phyloP scores from a whole-genome alignment of 2,797 vertebrate genomes.

The Periophthalmus magnuspinnatus region DNA sequence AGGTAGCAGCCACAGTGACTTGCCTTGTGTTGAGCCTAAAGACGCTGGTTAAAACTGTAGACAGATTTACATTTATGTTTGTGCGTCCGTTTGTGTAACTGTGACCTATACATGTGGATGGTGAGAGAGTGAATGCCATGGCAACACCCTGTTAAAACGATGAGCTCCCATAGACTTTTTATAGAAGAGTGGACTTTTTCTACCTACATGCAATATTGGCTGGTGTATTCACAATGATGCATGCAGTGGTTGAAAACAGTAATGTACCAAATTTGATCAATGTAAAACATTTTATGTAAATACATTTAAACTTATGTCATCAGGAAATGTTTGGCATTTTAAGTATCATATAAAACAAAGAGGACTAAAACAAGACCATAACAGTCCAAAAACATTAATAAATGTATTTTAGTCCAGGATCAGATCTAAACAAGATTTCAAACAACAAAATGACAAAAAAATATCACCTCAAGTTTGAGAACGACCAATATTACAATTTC shows the following conservation, averaged over 20 bases:
- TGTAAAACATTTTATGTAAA: no score
- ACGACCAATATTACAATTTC: neutral
- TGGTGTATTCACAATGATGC: neutral
- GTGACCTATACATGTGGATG: slow-evolving; percentile 13
- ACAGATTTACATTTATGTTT: slow-evolving; percentile 37
- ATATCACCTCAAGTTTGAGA: neutral
- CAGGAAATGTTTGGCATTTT: neutral
- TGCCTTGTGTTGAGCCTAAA: slow-evolving; percentile 31
- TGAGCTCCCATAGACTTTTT: neutral
- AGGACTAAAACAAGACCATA: no score
- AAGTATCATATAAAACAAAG: neutral
- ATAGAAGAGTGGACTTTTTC: slow-evolving; percentile 1
- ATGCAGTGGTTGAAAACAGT: neutral
- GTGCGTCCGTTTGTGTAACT: slow-evolving; percentile 34
- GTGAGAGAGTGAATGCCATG: slow-evolving; percentile 30
- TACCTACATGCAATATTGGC: neutral
- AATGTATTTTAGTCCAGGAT: no score
- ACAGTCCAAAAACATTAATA: no score
- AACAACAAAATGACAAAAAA: neutral
- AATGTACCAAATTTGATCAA: no score
- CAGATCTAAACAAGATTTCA: neutral
- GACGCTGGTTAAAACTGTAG: slow-evolving; percentile 32
- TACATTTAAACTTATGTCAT: neutral
- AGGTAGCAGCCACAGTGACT: slow-evolving; percentile 28
- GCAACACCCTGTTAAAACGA: slow-evolving; percentile 7